Conservation (phyloP, 2,113 vertebrate genomes). For the Monarcha castaneiventris region DNA sequence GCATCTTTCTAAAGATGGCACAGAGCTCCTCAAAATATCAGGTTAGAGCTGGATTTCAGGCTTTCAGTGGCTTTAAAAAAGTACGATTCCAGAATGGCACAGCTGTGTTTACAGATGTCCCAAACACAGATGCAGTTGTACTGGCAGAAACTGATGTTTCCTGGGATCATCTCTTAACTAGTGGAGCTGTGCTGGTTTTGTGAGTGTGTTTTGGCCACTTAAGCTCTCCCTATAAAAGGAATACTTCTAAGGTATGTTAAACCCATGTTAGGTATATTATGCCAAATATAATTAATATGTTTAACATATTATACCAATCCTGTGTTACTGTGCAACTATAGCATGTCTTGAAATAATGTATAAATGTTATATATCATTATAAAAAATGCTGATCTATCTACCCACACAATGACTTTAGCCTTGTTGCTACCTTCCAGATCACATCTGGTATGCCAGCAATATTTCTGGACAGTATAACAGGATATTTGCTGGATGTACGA, state of each 20-base stretch:
- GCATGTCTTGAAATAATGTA: neutral
- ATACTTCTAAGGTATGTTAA: neutral
- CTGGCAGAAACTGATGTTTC: neutral
- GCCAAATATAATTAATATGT: neutral
- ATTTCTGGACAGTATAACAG: neutral
- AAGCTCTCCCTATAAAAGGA: neutral
- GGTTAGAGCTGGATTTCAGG: neutral
- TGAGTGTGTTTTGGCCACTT: neutral
- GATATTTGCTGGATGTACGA: neutral
- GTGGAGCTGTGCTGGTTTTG: neutral
- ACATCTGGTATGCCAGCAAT: neutral
- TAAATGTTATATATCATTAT: neutral
- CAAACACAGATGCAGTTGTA: neutral
- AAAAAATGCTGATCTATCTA: neutral
- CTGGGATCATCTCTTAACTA: neutral
- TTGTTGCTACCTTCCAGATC: neutral
- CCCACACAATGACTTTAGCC: neutral
- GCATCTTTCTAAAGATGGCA: slow-evolving; percentile 8
- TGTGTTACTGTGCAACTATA: neutral
- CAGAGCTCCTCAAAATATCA: neutral
- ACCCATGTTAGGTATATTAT: neutral
- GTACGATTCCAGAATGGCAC: neutral
- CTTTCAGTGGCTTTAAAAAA: neutral
- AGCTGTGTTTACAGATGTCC: slow-evolving; percentile 40
- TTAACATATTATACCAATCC: neutral